A percentile compares a stretch with the other conserved stretches of the same genome.
phyloP scores from a whole-genome alignment of 2,888 invertebrate species.

The Aspidiotus rigidus region DNA sequence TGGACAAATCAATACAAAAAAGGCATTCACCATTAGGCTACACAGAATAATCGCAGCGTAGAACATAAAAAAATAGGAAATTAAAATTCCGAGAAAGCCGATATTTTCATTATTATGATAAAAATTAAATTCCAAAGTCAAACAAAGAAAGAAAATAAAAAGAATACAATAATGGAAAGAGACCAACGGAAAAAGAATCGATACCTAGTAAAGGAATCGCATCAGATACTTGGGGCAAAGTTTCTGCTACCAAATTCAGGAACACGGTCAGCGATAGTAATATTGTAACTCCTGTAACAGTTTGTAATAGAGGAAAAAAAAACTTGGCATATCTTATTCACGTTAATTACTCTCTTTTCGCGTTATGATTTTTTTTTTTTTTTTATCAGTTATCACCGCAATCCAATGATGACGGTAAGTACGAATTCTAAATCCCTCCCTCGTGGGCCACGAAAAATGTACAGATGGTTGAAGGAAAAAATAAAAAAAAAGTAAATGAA shows the following conservation, averaged over 20 bases:
- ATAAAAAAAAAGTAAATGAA: too few species aligned
- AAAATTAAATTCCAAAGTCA: slow-evolving; percentile 11
- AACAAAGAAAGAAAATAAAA: slow-evolving; percentile 37
- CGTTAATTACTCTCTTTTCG: too few species aligned
- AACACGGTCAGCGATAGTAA: slow-evolving; percentile 95
- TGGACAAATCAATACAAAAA: not conserved
- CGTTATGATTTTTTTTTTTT: too few species aligned
- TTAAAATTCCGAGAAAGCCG: not conserved
- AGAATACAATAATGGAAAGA: slow-evolving; percentile 35
- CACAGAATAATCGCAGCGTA: not conserved
- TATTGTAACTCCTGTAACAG: slow-evolving; percentile 82
- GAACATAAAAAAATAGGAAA: not conserved
- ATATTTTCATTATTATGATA: not conserved
- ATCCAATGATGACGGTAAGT: too few species aligned
- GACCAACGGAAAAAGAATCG: slow-evolving; percentile 37
- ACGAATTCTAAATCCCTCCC: too few species aligned
- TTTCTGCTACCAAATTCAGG: slow-evolving; percentile 94
- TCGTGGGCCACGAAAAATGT: too few species aligned
- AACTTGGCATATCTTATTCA: too few species aligned
- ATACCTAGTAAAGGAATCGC: slow-evolving; percentile 55
- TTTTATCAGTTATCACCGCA: too few species aligned
- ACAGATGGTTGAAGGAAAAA: too few species aligned
- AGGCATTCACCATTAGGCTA: not conserved
- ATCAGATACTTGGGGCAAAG: slow-evolving; percentile 68
- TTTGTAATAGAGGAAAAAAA: not conserved